A percentile compares a stretch with the other conserved stretches of the same genome.
Conservation (phyloP, 1,140 invertebrate genomes). For the Akabosia matsudoensis region DNA sequence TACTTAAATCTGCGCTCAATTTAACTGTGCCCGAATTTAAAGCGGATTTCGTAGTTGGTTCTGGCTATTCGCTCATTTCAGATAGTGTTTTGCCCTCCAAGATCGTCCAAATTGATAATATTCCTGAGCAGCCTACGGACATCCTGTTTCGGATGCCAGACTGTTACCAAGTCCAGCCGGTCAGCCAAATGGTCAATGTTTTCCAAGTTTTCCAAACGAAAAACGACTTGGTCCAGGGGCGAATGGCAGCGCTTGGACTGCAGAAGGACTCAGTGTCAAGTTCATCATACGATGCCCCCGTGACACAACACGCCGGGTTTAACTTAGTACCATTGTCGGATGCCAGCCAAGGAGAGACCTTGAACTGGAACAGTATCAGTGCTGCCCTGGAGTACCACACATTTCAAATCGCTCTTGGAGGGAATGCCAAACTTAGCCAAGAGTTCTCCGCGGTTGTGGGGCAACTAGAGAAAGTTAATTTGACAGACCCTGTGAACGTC, state of each 20-base stretch:
- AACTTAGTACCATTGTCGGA: background rate
- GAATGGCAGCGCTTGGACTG: background rate
- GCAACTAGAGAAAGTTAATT: slow-evolving; percentile 1
- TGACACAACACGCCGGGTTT: background rate
- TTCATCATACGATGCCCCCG: background rate
- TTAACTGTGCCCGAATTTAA: background rate
- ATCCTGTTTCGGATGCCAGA: slow-evolving; percentile 19
- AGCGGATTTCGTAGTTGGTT: background rate
- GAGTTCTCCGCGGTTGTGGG: background rate
- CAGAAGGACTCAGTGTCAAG: background rate
- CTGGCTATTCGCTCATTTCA: background rate
- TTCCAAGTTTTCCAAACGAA: background rate
- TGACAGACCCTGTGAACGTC: background rate
- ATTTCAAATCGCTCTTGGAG: slow-evolving; percentile 22
- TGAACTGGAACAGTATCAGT: background rate
- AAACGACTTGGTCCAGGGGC: background rate
- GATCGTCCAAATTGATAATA: background rate
- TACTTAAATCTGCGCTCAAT: slow-evolving; percentile 5
- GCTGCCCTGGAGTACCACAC: slow-evolving; percentile 1
- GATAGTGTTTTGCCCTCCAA: background rate
- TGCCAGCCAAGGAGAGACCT: background rate
- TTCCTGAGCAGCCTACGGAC: background rate
- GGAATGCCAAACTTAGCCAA: background rate
- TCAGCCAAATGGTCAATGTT: background rate
- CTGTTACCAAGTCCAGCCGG: background rate